These are phyloP conservation scores for Drosophila ochracea DNA, from an alignment of 2,888 invertebrate species.

Conservation along the genomic window DNA sequence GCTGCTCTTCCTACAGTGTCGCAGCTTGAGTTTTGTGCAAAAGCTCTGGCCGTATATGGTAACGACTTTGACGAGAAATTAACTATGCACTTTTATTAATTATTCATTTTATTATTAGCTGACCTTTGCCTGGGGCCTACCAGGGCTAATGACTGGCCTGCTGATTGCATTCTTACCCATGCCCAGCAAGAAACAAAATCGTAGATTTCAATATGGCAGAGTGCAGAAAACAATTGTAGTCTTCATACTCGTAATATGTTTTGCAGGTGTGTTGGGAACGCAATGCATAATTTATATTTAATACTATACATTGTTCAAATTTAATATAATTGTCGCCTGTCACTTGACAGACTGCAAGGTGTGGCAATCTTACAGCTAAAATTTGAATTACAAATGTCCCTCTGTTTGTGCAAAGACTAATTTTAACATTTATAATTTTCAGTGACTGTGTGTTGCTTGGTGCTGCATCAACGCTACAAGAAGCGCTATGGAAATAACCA, in stretches of 20 bases:
- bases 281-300: background rate
- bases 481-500: conserved; percentile 89
- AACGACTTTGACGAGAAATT: background rate
- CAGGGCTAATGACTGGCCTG: conserved; percentile 88
- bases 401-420: background rate
- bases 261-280: conserved; percentile 87
- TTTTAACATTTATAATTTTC: conserved; percentile 60
- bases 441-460: conserved; percentile 93
- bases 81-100: background rate
- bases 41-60: conserved; percentile 90
- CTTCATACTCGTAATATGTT: conserved; percentile 91
- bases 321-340: conserved; percentile 50
- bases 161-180: conserved; percentile 87
- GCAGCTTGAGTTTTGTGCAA: conserved; percentile 93
- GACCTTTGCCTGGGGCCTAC: conserved; percentile 88
- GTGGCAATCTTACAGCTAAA: conserved; percentile 45
- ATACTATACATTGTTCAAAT: conserved; percentile 47
- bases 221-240: conserved; percentile 92
- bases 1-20: conserved; percentile 92
- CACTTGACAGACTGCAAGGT: conserved; percentile 12
- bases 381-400: background rate
- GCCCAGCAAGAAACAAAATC: conserved; percentile 88
- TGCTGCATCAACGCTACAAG: conserved; percentile 92
- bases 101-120: conserved; percentile 85
- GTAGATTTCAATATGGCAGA: conserved; percentile 91